phyloP scores from a whole-genome alignment of 2,113 vertebrate genomes.

The Onychostruthus taczanowskii region DNA sequence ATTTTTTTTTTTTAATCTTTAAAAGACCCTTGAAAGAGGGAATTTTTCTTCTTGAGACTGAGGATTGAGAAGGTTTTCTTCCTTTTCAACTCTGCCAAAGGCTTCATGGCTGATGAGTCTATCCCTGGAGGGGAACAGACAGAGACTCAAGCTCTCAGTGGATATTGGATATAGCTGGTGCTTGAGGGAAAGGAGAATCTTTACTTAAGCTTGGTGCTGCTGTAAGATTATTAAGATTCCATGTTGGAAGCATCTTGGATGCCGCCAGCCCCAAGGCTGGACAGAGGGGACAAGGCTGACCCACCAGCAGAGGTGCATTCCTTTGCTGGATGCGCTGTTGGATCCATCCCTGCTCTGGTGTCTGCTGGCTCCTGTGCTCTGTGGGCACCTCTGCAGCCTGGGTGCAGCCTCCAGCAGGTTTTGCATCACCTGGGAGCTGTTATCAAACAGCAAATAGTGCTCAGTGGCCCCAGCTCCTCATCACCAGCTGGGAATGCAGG shows the following conservation, averaged over 20 bases:
- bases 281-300: not conserved
- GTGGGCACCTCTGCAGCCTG: not conserved
- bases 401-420: not conserved
- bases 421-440: not conserved
- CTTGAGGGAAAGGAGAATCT: not conserved
- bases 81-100: not conserved
- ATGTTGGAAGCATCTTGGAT: not conserved
- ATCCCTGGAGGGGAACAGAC: not conserved
- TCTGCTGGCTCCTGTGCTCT: not conserved
- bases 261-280: not conserved
- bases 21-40: not conserved
- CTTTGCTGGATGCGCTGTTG: not conserved
- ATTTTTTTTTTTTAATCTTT: not conserved
- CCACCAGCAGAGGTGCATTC: not conserved
- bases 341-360: not conserved
- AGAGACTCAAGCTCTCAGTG: not conserved
- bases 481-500: not conserved
- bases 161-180: not conserved
- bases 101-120: not conserved
- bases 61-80: not conserved
- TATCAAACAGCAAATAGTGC: not conserved
- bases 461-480: not conserved
- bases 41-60: not conserved
- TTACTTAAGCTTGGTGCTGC: not conserved
- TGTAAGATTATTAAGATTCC: not conserved